These are phyloP conservation scores for Trissoscelio sp. DNA, from an alignment of 2,888 invertebrate genomes.

Conservation along the genomic window DNA sequence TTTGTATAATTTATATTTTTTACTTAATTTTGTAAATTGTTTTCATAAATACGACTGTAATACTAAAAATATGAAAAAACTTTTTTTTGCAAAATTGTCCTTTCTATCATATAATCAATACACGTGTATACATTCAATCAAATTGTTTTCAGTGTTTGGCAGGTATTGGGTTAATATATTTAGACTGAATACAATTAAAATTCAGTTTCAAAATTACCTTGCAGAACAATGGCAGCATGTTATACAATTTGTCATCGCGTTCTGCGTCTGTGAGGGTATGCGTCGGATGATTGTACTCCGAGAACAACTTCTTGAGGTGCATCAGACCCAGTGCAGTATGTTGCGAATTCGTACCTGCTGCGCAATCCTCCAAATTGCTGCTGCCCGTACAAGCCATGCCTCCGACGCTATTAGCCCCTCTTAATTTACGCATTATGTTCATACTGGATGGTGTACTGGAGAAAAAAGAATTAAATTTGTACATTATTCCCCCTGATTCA, in stretches of 20 bases:
- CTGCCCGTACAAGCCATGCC: slow-evolving; percentile 84
- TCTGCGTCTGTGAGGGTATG: slow-evolving; percentile 92
- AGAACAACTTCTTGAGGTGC: slow-evolving; percentile 98
- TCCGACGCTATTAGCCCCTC: slow-evolving; percentile 85
- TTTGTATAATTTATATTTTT: too few species aligned
- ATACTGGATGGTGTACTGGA: slow-evolving; percentile 83
- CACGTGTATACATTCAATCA: too few species aligned
- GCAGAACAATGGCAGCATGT: slow-evolving; percentile 98
- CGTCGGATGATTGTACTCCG: slow-evolving; percentile 95
- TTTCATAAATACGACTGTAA: too few species aligned
- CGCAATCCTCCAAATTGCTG: slow-evolving; percentile 85
- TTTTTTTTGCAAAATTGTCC: too few species aligned
- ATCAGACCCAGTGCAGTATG: slow-evolving; percentile 96
- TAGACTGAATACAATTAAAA: too few species aligned
- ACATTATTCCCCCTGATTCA: too few species aligned
- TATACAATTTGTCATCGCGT: slow-evolving; percentile 96
- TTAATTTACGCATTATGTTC: slow-evolving; percentile 97
- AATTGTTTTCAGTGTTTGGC: too few species aligned
- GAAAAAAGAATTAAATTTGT: too few species aligned
- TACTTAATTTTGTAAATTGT: too few species aligned
- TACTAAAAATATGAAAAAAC: too few species aligned
- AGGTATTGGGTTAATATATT: too few species aligned
- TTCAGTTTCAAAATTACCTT: slow-evolving; percentile 88
- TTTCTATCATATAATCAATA: too few species aligned
- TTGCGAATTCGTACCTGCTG: slow-evolving; percentile 87